These are phyloP conservation scores for Spatula clypeata DNA, from an alignment of 2,797 vertebrate species.

Conservation along the genomic window DNA sequence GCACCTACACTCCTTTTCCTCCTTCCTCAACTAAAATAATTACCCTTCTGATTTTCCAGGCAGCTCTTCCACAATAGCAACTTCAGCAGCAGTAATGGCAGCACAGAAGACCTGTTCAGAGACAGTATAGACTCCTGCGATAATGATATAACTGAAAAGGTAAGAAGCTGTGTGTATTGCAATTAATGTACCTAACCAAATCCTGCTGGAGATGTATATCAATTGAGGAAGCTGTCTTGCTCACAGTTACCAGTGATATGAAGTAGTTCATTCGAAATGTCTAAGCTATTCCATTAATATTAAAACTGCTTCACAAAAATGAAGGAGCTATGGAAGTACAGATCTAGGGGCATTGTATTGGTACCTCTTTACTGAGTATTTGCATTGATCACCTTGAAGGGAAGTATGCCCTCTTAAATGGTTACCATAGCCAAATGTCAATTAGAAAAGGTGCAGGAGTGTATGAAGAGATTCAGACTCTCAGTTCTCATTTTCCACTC, in stretches of 20 bases:
- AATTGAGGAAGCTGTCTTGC: background rate
- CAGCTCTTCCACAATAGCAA: slow-evolving; percentile 97
- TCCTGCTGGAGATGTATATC: background rate
- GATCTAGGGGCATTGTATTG: background rate
- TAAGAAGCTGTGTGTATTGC: slow-evolving; percentile 52
- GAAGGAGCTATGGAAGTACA: background rate
- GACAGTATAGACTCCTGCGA: slow-evolving; percentile 98
- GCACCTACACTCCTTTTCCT: background rate
- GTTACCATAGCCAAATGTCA: background rate
- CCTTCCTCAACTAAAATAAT: slow-evolving; percentile 21
- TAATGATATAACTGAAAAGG: slow-evolving; percentile 96
- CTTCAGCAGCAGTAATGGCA: slow-evolving; percentile 97
- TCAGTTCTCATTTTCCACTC: background rate
- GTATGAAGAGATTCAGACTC: background rate
- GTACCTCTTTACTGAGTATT: background rate
- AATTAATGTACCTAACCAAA: background rate
- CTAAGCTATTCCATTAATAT: background rate
- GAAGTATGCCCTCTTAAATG: background rate
- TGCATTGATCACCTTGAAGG: background rate
- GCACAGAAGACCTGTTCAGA: slow-evolving; percentile 96
- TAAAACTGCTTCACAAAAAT: background rate
- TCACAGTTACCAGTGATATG: background rate
- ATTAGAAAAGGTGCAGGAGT: background rate
- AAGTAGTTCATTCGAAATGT: background rate
- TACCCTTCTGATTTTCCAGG: slow-evolving; percentile 79